Base-by-base conservation (phyloP, 2,888 invertebrate genomes). In the Liposcelis brunnea region DNA sequence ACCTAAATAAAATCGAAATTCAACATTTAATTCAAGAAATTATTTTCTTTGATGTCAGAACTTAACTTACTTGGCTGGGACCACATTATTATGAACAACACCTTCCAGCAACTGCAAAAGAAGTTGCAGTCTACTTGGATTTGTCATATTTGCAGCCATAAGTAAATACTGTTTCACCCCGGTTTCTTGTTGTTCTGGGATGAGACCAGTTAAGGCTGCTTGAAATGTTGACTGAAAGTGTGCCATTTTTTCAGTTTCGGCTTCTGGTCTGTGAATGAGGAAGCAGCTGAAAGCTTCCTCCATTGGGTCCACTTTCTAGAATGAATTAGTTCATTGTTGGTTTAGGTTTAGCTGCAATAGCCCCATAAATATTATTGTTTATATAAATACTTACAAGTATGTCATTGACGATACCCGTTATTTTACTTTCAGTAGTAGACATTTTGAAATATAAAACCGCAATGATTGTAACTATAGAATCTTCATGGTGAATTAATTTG, bases 261-360 rank as follows among this genome's bases (percentile, higher is more conserved):
- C 71, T 44, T 77, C 75, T 14, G 75, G 69, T 6, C 79, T 76
- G 56, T 87, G 81, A 1, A 87, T 80, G 48, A 91, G 71, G 54
- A 84, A 86, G 55, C 84, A 84, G 59, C 84, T 83, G 58, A 94
- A 91, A 0, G 87, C 86, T 62, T 89, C 86, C 58, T 90, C 89
- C 31, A 86, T 80, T 1, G 78, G 73, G 58, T 87, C 85, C 6
- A 86, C 80, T 61, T 77, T 75, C 83, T 83, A 55, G 11, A 67
- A 65, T 51, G 18, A 42, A n/a, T n/a, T n/a, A n/a, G n/a, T n/a
- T n/a, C n/a, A n/a, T n/a, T n/a, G n/a, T n/a, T 36, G 46, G 45
- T 44, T n/a, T n/a, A n/a, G n/a, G 21, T 33, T 35, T 16, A 36
- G 35, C 38, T 42, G 42, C 44, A 26, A 37, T 12, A 32, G 43